Percentiles rank a stretch among this genome's conserved stretches.
Evolutionary conservation across 2,797 vertebrate genomes (phyloP).

Genomic region (Crocidura indochinensis): DNA sequence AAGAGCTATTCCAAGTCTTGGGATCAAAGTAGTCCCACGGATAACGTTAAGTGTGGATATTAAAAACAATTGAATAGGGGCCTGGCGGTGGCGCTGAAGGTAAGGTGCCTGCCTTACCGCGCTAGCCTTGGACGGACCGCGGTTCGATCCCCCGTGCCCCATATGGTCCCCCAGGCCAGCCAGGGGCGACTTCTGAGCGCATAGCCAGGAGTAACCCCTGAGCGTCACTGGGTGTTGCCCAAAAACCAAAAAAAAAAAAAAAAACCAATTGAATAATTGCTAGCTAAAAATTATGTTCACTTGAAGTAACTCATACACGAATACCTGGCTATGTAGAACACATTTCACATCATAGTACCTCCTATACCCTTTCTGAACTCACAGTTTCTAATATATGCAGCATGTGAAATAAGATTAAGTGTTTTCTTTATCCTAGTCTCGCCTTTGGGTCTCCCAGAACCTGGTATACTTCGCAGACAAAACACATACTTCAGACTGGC

Average conservation of each 20-base stretch:
- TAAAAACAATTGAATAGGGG: not conserved
- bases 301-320: too few relatives aligned
- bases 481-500: not conserved
- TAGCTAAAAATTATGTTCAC: not conserved
- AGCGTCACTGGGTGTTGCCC: too few relatives aligned
- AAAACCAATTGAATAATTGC: not conserved
- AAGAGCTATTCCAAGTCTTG: constrained; percentile 49
- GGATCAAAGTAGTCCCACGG: not conserved
- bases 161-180: too few relatives aligned
- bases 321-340: not conserved
- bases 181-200: too few relatives aligned
- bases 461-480: not conserved
- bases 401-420: not conserved
- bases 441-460: not conserved
- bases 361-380: not conserved
- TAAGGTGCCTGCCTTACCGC: too few relatives aligned
- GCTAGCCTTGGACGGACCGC: too few relatives aligned
- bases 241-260: too few relatives aligned
- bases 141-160: too few relatives aligned
- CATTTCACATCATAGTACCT: not conserved
- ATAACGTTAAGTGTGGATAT: not conserved
- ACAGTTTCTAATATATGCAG: not conserved
- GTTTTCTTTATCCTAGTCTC: not conserved
- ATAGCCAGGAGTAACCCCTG: too few relatives aligned
- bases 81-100: too few relatives aligned